Evolutionary conservation across 2,888 invertebrate species (phyloP).

Genomic region (Arctia plantaginis): DNA sequence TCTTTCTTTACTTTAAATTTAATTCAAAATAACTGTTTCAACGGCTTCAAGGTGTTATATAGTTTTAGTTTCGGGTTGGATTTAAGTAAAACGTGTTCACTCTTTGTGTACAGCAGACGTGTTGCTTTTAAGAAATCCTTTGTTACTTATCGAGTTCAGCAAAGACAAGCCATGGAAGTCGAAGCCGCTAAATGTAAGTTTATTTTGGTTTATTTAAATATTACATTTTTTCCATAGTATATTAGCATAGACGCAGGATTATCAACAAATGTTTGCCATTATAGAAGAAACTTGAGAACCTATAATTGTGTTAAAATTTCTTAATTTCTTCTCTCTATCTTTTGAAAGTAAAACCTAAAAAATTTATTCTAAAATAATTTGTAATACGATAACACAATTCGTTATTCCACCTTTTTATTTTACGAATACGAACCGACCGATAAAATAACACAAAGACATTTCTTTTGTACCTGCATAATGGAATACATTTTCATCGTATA

Average conservation of each 20-base stretch:
- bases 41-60: conserved; percentile 63
- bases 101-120: conserved; percentile 64
- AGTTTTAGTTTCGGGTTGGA: conserved; percentile 53
- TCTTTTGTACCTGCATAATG: background rate
- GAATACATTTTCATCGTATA: background rate
- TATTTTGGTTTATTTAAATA: conserved; percentile 17
- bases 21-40: conserved; percentile 73
- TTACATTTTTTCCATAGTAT: background rate
- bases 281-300: background rate
- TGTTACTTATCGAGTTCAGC: conserved; percentile 43
- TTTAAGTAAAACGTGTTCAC: conserved; percentile 58
- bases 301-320: background rate
- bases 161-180: conserved; percentile 73
- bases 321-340: background rate
- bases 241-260: background rate
- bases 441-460: background rate
- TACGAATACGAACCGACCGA: background rate
- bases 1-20: conserved; percentile 60
- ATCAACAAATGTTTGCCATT: background rate
- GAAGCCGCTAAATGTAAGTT: conserved; percentile 78
- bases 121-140: conserved; percentile 35
- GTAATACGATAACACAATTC: background rate
- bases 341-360: background rate
- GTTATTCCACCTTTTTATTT: background rate
- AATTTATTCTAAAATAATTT: background rate